Base-by-base conservation (phyloP, 2,888 invertebrate species). In the Melieria omissa region DNA sequence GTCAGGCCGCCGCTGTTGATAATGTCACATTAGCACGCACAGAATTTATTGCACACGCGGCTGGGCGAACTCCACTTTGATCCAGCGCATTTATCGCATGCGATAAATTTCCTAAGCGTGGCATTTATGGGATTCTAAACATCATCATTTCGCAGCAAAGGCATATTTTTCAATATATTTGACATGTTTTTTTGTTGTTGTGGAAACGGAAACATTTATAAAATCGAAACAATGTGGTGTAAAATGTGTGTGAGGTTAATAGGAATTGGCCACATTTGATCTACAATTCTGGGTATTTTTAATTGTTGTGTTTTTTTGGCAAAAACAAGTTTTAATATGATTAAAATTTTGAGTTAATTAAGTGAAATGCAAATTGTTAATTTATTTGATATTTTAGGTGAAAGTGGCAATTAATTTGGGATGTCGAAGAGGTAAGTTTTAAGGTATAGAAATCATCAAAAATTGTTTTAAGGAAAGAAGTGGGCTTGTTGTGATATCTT, bases 171-270 rank as follows among this genome's bases (percentile, higher is more conserved):
- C 49, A 10, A 49, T 49, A 12, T 0, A 12, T 49, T 49, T 49
- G 12, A 10, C 2, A 3, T 49, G 49, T 49, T 49, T 49, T 12
- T 10, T 10, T 49, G 9, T 49, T 12, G 49, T 49, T 49, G 12
- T 10, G 49, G 10, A 49, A 49, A 49, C 10, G 10, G 10, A 49
- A 67, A 6, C 6, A 52, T 60, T 60, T 52, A 52, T 45, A 49
- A 49, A 61, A 58, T 42, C 29, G 45, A 9, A 29, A 60, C 47
- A 29, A 29, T 29, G 29, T 29, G 29, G 29, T 42, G 8, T 14
- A 49, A 42, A 45, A 29, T 60, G 67, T 67, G 67, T 49, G 67
- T 60, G 60, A 67, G 67, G 67, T 61, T 60, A 67, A 67, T 67
- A 14, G 52, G 61, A 67, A 67, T 67, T 58, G 6, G 49, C 7